Conservation (phyloP, 1,140 invertebrate genomes). For the Trachymyrmex cornetzi region DNA sequence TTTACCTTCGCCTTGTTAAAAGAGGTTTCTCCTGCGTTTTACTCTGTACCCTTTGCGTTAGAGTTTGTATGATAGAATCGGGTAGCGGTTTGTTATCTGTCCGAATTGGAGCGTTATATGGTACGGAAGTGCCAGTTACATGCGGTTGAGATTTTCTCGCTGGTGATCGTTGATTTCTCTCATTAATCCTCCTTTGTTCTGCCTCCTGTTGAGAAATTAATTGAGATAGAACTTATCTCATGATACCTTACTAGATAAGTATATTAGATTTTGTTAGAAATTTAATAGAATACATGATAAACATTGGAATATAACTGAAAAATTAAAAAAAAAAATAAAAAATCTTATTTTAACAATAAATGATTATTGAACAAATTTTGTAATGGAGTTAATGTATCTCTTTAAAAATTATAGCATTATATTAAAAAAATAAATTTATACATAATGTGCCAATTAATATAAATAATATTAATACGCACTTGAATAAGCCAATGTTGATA, state of each 20-base stretch:
- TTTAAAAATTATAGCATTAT: background rate
- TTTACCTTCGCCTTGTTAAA: slow-evolving; percentile 84
- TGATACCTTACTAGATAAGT: background rate
- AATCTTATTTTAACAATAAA: slow-evolving; percentile 1
- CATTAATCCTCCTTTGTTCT: slow-evolving; percentile 93
- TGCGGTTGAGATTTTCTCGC: slow-evolving; percentile 81
- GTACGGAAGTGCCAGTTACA: slow-evolving; percentile 85
- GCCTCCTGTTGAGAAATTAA: slow-evolving; percentile 91
- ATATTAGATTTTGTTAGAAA: background rate
- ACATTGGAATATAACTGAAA: background rate
- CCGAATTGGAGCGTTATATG: slow-evolving; percentile 79
- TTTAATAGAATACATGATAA: background rate
- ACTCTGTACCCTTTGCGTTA: slow-evolving; percentile 91
- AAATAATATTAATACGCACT: slow-evolving; percentile 83
- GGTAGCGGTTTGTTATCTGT: slow-evolving; percentile 88
- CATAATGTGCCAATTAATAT: background rate
- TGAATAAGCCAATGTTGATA: slow-evolving; percentile 96
- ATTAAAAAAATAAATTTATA: background rate
- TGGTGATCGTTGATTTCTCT: slow-evolving; percentile 88
- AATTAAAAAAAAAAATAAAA: slow-evolving; percentile 3
- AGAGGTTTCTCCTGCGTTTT: slow-evolving; percentile 86
- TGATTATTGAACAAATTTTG: background rate
- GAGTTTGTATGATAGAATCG: slow-evolving; percentile 91
- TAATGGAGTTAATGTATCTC: background rate
- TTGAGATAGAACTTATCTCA: background rate